Conservation (phyloP, 2,113 vertebrate species). For the Spea bombifrons region DNA sequence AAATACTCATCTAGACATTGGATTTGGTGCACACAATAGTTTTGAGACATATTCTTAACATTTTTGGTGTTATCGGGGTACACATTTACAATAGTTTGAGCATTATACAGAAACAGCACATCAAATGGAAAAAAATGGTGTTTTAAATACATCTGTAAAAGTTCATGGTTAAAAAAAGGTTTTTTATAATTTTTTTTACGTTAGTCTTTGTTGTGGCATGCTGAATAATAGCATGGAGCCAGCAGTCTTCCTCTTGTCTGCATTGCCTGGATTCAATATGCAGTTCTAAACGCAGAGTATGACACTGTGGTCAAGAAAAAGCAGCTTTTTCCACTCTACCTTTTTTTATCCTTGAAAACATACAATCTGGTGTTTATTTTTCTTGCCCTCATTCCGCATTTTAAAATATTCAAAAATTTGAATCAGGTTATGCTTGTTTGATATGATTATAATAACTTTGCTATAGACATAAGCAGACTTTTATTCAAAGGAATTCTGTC, state of each 20-base stretch:
- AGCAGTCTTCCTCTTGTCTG: conserved; percentile 78
- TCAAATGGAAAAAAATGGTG: conserved; percentile 67
- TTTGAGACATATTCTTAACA: no score
- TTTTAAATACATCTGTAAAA: conserved; percentile 74
- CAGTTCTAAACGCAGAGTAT: conserved; percentile 84
- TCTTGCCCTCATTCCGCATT: conserved; percentile 73
- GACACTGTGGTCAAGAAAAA: conserved; percentile 87
- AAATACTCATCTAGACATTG: neutral
- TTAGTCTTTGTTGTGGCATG: conserved; percentile 84
- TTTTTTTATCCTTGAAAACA: conserved; percentile 74
- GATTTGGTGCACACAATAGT: neutral
- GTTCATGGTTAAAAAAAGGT: conserved; percentile 71
- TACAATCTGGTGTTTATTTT: conserved; percentile 82
- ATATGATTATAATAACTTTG: conserved; percentile 57
- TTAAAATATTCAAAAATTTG: conserved; percentile 78
- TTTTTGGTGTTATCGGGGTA: conserved; percentile 1
- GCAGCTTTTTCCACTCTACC: conserved; percentile 81
- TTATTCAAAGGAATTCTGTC: conserved; percentile 26
- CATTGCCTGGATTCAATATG: conserved; percentile 95
- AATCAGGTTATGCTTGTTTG: conserved; percentile 73
- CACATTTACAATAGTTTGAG: conserved; percentile 17
- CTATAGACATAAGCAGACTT: conserved; percentile 31
- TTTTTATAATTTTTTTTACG: conserved; percentile 66
- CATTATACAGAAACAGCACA: conserved; percentile 58
- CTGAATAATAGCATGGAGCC: conserved; percentile 81